Conservation (phyloP, 2,888 invertebrate species). For the Sisyra terminalis region DNA sequence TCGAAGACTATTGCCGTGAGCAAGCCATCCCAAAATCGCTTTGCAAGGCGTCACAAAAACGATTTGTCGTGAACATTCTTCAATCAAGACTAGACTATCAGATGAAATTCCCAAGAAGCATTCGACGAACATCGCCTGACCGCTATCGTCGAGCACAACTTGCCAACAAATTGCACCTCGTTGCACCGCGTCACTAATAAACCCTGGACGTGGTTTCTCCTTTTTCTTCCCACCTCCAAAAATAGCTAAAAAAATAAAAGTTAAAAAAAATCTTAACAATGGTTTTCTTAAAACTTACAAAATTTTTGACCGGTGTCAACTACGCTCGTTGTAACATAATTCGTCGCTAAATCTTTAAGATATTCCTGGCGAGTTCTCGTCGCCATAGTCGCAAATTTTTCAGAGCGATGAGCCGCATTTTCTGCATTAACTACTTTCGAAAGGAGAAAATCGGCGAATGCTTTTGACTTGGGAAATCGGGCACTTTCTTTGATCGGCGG, state of each 20-base stretch:
- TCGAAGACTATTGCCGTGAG: conserved; percentile 44
- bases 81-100: conserved; percentile 75
- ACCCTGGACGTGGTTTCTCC: conserved; percentile 53
- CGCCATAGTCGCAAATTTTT: conserved; percentile 95
- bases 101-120: conserved; percentile 75
- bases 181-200: conserved; percentile 53
- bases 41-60: conserved; percentile 75
- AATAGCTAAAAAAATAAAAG: too few species aligned
- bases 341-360: conserved; percentile 79
- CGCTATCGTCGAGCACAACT: conserved; percentile 55
- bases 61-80: conserved; percentile 64
- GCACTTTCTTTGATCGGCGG: conserved; percentile 85
- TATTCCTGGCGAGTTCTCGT: conserved; percentile 90
- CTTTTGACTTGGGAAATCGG: conserved; percentile 73
- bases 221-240: conserved; percentile 64
- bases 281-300: conserved; percentile 39
- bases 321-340: conserved; percentile 63
- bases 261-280: background rate
- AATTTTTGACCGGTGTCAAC: conserved; percentile 77
- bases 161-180: conserved; percentile 74
- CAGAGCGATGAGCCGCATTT: conserved; percentile 89
- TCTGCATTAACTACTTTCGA: conserved; percentile 95
- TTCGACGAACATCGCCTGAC: conserved; percentile 45
- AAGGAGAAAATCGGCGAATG: conserved; percentile 88
- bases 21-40: conserved; percentile 52